Percentiles rank a stretch among this genome's conserved stretches.
phyloP scores from a whole-genome alignment of 2,797 vertebrate genomes.

The Cuniculus paca region DNA sequence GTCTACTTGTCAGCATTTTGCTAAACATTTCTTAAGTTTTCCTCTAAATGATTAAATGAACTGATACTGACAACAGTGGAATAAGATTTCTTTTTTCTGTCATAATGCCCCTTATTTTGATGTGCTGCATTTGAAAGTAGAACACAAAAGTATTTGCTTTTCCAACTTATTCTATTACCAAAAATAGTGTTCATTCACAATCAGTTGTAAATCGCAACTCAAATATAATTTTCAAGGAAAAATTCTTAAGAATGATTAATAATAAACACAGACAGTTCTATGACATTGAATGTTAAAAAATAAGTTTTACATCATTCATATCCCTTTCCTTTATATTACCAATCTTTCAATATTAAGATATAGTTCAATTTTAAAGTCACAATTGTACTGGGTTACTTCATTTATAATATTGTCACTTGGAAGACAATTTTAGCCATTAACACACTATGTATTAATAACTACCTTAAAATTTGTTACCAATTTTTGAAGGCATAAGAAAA shows the following conservation, averaged over 20 bases:
- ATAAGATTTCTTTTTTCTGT: constrained; percentile 78
- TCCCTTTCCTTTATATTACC: neutral
- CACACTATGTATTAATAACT: neutral
- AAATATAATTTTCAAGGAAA: constrained; percentile 65
- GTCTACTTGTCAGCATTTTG: constrained; percentile 71
- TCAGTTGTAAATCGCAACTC: constrained; percentile 19
- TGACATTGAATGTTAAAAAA: neutral
- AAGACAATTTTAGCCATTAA: constrained; percentile 28
- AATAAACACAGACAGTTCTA: neutral
- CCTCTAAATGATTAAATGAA: constrained; percentile 67
- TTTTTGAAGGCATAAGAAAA: neutral
- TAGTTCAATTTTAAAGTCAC: neutral
- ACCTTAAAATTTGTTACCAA: neutral
- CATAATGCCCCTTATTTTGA: constrained; percentile 69
- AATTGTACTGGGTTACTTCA: neutral
- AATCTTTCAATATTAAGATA: neutral
- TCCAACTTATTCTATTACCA: constrained; percentile 57
- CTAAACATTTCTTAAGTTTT: constrained; percentile 61
- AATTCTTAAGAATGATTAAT: neutral
- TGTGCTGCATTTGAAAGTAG: constrained; percentile 66
- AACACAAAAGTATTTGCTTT: constrained; percentile 70
- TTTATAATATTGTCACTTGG: neutral
- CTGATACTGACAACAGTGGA: constrained; percentile 56
- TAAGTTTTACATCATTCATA: constrained; percentile 11
- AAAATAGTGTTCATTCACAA: constrained; percentile 73